phyloP scores from a whole-genome alignment of 2,113 vertebrate genomes.

The Genyomyrus donnyi region DNA sequence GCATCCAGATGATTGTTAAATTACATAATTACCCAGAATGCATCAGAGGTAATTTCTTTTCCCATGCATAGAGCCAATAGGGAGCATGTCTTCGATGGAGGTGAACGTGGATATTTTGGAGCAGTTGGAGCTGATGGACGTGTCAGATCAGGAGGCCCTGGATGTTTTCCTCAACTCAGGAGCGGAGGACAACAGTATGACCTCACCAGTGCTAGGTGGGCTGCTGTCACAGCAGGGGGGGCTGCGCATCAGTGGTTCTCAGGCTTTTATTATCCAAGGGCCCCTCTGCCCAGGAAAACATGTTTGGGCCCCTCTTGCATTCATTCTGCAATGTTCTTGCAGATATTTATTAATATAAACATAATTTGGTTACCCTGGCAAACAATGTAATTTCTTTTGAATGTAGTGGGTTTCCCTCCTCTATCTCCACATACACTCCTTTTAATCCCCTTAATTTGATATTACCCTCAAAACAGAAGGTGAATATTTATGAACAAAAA shows the following conservation, averaged over 20 bases:
- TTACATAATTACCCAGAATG: background rate
- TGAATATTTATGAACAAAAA: background rate
- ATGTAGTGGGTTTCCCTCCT: background rate
- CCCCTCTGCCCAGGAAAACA: background rate
- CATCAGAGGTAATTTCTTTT: constrained; percentile 3
- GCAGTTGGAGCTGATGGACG: constrained; percentile 82
- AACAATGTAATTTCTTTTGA: background rate
- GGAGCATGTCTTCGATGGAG: constrained; percentile 82
- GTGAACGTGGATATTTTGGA: constrained; percentile 79
- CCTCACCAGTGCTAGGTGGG: constrained; percentile 65
- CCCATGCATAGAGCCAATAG: constrained; percentile 63
- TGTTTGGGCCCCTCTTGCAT: background rate
- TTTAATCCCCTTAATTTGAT: background rate
- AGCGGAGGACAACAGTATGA: constrained; percentile 60
- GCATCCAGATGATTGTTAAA: background rate
- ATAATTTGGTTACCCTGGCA: background rate
- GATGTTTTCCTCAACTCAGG: constrained; percentile 87
- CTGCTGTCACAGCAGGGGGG: background rate
- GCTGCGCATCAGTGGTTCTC: background rate
- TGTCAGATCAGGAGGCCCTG: constrained; percentile 86
- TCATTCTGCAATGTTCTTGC: background rate
- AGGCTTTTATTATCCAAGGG: background rate
- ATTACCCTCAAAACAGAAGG: background rate
- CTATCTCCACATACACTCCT: background rate
- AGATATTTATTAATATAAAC: background rate